Conservation (phyloP, 2,888 invertebrate species). For the Hypomecis atomaria region DNA sequence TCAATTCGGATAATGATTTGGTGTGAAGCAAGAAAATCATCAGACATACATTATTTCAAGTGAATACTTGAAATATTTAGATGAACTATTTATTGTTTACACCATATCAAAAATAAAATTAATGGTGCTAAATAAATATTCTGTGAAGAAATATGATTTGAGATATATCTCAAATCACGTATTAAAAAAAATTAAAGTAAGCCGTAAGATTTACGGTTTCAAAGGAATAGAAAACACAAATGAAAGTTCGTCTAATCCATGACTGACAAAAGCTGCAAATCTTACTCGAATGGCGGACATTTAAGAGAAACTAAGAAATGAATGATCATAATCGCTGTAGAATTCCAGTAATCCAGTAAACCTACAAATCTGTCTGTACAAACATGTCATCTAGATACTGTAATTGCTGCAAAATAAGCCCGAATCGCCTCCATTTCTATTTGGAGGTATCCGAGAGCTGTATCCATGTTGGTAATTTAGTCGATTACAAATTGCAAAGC, state of each 20-base stretch:
- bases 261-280: neutral
- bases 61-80: too few relatives aligned
- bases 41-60: too few relatives aligned
- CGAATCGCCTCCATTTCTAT: conserved; percentile 37
- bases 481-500: conserved; percentile 50
- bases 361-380: conserved; percentile 36
- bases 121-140: too few relatives aligned
- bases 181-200: too few relatives aligned
- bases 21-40: too few relatives aligned
- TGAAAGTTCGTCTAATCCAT: too few relatives aligned
- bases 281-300: neutral
- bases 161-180: too few relatives aligned
- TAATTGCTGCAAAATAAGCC: conserved; percentile 39
- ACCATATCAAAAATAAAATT: too few relatives aligned
- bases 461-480: conserved; percentile 43
- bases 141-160: too few relatives aligned
- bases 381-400: conserved; percentile 37
- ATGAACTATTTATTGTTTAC: too few relatives aligned
- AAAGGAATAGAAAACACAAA: too few relatives aligned
- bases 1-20: neutral
- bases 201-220: too few relatives aligned
- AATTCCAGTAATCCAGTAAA: conserved; percentile 31
- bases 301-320: conserved; percentile 7
- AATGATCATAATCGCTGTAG: conserved; percentile 2
- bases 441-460: conserved; percentile 31